phyloP scores from a whole-genome alignment of 2,113 vertebrate species.

The Cairina moschata region DNA sequence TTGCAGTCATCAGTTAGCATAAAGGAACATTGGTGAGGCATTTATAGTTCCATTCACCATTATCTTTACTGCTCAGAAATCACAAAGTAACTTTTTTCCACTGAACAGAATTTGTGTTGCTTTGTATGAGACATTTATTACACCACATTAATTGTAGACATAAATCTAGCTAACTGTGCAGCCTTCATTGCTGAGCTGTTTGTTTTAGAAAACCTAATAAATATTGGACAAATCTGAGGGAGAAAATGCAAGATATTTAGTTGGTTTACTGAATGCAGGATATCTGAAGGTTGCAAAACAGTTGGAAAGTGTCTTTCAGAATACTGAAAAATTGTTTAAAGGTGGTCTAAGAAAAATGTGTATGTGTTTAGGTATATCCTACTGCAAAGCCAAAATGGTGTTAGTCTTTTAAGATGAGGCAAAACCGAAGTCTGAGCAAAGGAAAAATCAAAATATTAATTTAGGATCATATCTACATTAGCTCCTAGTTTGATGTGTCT shows the following conservation, averaged over 20 bases:
- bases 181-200: neutral
- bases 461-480: neutral
- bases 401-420: neutral
- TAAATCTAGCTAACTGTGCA: neutral
- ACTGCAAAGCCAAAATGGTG: neutral
- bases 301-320: neutral
- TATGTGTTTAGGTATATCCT: neutral
- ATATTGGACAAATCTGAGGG: neutral
- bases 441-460: neutral
- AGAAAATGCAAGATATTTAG: neutral
- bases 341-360: neutral
- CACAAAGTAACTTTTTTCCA: neutral
- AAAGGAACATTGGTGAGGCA: neutral
- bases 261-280: neutral
- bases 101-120: neutral
- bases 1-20: neutral
- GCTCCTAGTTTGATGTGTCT: neutral
- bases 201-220: neutral
- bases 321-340: neutral
- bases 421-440: neutral
- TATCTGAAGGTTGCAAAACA: neutral
- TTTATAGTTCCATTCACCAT: neutral
- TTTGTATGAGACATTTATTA: neutral
- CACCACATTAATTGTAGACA: neutral
- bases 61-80: neutral